Evolutionary conservation across 1,140 invertebrate genomes (phyloP).

Genomic region (Argopecten irradians): DNA sequence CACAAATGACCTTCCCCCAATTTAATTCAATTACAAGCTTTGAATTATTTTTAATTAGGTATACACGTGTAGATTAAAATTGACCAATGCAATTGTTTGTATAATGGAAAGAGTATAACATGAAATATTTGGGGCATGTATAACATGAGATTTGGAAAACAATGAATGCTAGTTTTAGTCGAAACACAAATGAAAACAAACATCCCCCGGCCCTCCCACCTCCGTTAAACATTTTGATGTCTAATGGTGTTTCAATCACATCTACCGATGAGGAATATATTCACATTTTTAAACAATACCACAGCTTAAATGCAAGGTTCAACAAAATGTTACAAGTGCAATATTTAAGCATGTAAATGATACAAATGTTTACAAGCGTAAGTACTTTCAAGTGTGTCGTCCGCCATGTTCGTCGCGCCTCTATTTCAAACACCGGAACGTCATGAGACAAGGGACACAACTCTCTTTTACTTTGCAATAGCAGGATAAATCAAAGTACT

Average conservation of each 20-base stretch:
- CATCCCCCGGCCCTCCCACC: not conserved
- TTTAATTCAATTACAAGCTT: no score
- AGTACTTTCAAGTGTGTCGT: conserved; percentile 15
- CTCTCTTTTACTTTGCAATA: not conserved
- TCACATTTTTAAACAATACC: not conserved
- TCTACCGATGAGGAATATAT: not conserved
- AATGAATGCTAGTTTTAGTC: not conserved
- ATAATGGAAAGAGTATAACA: no score
- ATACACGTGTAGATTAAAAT: no score
- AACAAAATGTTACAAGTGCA: not conserved
- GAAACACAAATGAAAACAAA: conserved; percentile 2
- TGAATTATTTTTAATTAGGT: no score
- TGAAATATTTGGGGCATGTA: no score
- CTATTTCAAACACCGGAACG: conserved; percentile 20
- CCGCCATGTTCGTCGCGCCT: conserved; percentile 19
- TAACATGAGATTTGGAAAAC: not conserved
- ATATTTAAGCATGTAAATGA: not conserved
- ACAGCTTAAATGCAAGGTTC: not conserved
- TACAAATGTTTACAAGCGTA: not conserved
- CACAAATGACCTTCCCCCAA: no score
- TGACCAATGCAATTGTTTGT: no score
- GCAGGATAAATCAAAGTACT: no score
- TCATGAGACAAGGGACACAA: not conserved
- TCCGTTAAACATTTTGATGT: not conserved
- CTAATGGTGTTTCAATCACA: not conserved